These are phyloP conservation scores for Diabrotica virgifera DNA, from an alignment of 1,140 invertebrate genomes.

Conservation along the genomic window DNA sequence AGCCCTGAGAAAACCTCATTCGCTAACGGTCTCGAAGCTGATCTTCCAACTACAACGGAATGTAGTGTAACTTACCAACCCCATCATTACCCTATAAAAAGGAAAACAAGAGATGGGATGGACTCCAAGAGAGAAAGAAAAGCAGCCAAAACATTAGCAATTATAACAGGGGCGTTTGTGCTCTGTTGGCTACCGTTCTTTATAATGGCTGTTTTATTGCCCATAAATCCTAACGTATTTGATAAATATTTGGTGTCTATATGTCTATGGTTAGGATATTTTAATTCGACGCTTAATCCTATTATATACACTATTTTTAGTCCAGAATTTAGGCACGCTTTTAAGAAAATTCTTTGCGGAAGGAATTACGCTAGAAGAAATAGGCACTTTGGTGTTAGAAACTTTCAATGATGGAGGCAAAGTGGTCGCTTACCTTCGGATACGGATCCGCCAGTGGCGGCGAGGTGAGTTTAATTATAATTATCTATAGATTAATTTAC, in stretches of 20 bases:
- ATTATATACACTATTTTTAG: conserved; percentile 88
- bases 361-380: conserved; percentile 53
- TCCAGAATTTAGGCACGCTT: conserved; percentile 83
- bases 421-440: conserved; percentile 46
- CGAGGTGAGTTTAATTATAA: conserved; percentile 21
- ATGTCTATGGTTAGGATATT: conserved; percentile 80
- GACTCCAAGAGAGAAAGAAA: conserved; percentile 84
- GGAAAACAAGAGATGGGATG: conserved; percentile 64
- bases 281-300: conserved; percentile 86
- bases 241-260: conserved; percentile 61
- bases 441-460: conserved; percentile 38
- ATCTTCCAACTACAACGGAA: conserved; percentile 59
- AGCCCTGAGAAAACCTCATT: conserved; percentile 66
- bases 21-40: conserved; percentile 65
- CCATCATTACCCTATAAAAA: conserved; percentile 50
- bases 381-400: conserved; percentile 41
- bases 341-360: conserved; percentile 76
- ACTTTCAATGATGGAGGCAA: conserved; percentile 48
- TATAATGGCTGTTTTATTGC: conserved; percentile 79
- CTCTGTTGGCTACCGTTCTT: conserved; percentile 90
- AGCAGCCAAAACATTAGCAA: conserved; percentile 87
- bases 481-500: too few species aligned
- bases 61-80: conserved; percentile 43
- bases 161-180: conserved; percentile 84
- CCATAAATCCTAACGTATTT: conserved; percentile 59